A percentile compares a stretch with the other conserved stretches of the same genome.
Conservation (phyloP, 2,888 invertebrate genomes). For the Rotaria socialis region DNA sequence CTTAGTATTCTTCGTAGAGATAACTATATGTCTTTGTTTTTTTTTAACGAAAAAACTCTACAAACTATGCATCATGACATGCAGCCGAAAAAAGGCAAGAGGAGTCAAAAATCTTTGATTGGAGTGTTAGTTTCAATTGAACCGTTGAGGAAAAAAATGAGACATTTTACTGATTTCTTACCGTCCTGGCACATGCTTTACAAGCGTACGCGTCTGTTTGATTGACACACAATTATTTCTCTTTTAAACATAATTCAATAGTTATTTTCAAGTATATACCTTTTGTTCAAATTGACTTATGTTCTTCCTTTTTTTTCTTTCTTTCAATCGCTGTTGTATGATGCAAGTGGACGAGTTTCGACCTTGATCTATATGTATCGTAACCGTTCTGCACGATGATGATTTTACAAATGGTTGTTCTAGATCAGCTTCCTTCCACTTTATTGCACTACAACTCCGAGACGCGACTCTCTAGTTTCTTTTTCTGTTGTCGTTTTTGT, state of each 20-base stretch:
- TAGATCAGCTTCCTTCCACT: conserved; percentile 9
- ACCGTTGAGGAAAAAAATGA: not conserved
- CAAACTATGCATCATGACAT: no score
- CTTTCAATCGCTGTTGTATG: not conserved
- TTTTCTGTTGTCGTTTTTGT: not conserved
- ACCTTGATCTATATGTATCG: not conserved
- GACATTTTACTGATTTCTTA: not conserved
- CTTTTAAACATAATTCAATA: not conserved
- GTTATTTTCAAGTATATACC: conserved; percentile 27
- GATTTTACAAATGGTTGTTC: not conserved
- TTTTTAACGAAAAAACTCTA: no score
- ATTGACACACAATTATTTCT: not conserved
- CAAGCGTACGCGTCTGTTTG: not conserved
- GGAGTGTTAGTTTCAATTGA: not conserved
- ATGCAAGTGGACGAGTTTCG: not conserved
- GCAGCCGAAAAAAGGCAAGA: no score
- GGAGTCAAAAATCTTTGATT: not conserved
- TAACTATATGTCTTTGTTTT: not conserved
- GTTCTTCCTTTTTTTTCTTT: not conserved
- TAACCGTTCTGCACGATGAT: conserved; percentile 2
- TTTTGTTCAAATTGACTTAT: conserved; percentile 15
- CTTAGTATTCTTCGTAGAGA: not conserved
- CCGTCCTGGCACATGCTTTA: not conserved
- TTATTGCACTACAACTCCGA: not conserved
- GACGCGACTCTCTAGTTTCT: not conserved